Evolutionary conservation across 2,113 vertebrate species (phyloP), one percentile per base, ranked within the genome.

Genomic region (Caranx melampygus): DNA sequence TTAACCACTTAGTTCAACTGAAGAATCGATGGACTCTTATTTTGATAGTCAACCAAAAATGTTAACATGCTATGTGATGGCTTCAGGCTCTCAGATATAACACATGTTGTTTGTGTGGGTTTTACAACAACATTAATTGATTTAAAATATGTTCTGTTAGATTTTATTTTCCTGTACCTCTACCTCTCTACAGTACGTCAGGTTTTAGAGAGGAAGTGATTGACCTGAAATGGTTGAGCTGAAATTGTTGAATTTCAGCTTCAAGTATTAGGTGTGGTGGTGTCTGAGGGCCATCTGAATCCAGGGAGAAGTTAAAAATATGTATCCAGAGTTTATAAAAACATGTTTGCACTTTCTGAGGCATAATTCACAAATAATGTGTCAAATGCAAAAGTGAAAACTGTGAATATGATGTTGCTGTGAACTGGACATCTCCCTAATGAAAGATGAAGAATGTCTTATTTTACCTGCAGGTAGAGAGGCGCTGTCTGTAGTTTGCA

Each of bases 381-480:
- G 26, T 26, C 26, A 42, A 12, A 3, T 13, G 7, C n/a, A 14
- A 44, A 44, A 10, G 11, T 42, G 11, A 7, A 11, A 42, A 37
- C 35, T 5, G 35, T 37, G 26, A 26, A 26, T 26, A 26, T 26
- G 26, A 26, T 42, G 40, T 42, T 10, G 40, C 7, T 8, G 40
- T 42, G 40, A 42, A 42, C 1, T 26, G 26, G 26, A 26, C 26
- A 26, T 26, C 26, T 26, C 26, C 26, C 26, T 26, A 26, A 26
- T 26, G 26, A 26, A 26, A 1, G 26, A 26, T 26, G 26, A 26
- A 26, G 26, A 1, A 26, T 26, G 26, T 26, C 26, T 26, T 26
- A 26, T 26, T 26, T 26, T 89, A 92, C 92, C 91, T 87, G 81
- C 70, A 60, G 87, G 34, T 3, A 78, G 20, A 49, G 76, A 75